A percentile compares a stretch with the other conserved stretches of the same genome.
phyloP scores from a whole-genome alignment of 2,797 vertebrate species.

The Thunnus albacares region DNA sequence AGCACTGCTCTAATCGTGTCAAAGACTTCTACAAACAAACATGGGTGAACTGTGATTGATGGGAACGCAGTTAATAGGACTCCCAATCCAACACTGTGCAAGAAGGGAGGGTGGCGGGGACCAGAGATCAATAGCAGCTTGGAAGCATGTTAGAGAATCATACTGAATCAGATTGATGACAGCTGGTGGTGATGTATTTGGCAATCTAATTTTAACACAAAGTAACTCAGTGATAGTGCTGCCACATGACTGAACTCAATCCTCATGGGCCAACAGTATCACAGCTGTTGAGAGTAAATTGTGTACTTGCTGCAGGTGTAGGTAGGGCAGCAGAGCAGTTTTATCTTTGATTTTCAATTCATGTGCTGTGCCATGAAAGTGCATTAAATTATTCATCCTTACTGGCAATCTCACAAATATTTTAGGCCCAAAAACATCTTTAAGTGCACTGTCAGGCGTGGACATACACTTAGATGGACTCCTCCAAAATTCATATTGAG shows the following conservation, averaged over 20 bases:
- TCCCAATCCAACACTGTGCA: constrained; percentile 58
- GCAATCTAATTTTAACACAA: constrained; percentile 82
- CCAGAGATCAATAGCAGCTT: constrained; percentile 76
- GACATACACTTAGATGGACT: constrained; percentile 36
- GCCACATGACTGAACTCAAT: constrained; percentile 60
- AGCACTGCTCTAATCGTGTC: constrained; percentile 78
- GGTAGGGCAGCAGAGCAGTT: constrained; percentile 29
- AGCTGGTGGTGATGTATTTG: constrained; percentile 79
- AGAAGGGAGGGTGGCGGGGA: constrained; percentile 43
- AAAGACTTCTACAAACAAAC: constrained; percentile 84
- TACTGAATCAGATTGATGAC: constrained; percentile 79
- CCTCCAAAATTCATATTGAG: constrained; percentile 47
- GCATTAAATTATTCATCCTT: constrained; percentile 77
- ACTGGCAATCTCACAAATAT: constrained; percentile 77
- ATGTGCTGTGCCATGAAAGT: constrained; percentile 62
- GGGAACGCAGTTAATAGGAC: constrained; percentile 79
- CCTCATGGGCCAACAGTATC: constrained; percentile 50
- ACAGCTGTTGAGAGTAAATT: constrained; percentile 60
- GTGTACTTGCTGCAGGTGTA: constrained; percentile 69
- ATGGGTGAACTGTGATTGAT: constrained; percentile 81
- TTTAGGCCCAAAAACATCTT: constrained; percentile 69
- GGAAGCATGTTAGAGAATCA: constrained; percentile 80
- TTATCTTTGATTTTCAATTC: constrained; percentile 65
- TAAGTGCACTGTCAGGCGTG: constrained; percentile 42
- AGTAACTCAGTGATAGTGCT: constrained; percentile 67